phyloP scores from a whole-genome alignment of 1,140 invertebrate genomes.

The Drosophila asahinai region DNA sequence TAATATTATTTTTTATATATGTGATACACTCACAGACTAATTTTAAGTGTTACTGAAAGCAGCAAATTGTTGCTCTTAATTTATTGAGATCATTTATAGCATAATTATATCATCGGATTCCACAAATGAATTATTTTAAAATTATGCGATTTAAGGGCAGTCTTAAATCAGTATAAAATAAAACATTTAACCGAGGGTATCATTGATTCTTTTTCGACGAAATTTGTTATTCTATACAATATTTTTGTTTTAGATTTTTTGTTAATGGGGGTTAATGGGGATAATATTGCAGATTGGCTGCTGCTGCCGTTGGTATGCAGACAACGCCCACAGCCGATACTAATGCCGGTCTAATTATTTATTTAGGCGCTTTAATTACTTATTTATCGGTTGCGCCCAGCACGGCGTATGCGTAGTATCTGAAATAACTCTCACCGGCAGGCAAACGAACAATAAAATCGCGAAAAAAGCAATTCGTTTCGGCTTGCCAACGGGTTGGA shows the following conservation, averaged over 20 bases:
- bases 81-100: too few species aligned
- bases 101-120: not conserved
- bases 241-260: conserved; percentile 7
- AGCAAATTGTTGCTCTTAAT: too few species aligned
- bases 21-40: too few species aligned
- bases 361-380: conserved; percentile 75
- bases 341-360: conserved; percentile 69
- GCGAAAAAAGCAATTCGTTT: conserved; percentile 27
- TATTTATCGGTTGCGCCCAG: conserved; percentile 61
- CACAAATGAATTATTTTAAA: not conserved
- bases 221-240: conserved; percentile 7
- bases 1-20: too few species aligned
- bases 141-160: not conserved
- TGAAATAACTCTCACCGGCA: conserved; percentile 20
- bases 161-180: not conserved
- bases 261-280: conserved; percentile 20
- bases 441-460: conserved; percentile 15
- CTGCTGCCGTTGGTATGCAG: conserved; percentile 31
- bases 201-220: not conserved
- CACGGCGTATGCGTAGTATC: conserved; percentile 67
- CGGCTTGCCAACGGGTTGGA: conserved; percentile 22
- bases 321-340: conserved; percentile 36
- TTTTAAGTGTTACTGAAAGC: too few species aligned
- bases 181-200: conserved; percentile 10
- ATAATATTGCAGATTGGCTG: conserved; percentile 48